Conservation (phyloP, 2,113 vertebrate genomes). For the Nettapus auritus region DNA sequence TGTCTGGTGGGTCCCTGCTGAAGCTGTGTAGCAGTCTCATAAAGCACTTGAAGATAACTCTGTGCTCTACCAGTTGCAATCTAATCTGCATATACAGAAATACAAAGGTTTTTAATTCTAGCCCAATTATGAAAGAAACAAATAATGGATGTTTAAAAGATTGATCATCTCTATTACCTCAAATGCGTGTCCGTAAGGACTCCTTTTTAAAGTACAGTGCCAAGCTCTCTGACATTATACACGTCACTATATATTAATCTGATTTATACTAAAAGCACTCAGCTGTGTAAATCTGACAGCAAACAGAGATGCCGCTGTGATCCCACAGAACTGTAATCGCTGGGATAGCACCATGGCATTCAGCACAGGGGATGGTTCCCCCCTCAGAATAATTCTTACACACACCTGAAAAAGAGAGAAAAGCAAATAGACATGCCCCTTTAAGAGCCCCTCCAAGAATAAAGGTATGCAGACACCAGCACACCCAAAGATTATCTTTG, state of each 20-base stretch:
- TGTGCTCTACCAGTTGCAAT: not conserved
- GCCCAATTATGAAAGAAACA: not conserved
- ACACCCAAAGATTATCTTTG: not conserved
- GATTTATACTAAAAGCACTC: not conserved
- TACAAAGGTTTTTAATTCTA: not conserved
- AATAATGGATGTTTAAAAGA: not conserved
- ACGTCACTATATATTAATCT: not conserved
- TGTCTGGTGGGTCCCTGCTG: not conserved
- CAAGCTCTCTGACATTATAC: not conserved
- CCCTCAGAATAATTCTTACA: not conserved
- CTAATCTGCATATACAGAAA: not conserved
- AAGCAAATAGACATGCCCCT: not conserved
- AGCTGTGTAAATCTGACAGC: not conserved
- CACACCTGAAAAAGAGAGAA: not conserved
- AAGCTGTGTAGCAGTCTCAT: not conserved
- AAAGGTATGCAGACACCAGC: not conserved
- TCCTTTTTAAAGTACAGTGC: not conserved
- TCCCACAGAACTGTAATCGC: not conserved
- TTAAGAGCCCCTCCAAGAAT: slow-evolving; percentile 4
- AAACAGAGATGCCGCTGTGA: not conserved
- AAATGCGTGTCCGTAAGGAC: not conserved
- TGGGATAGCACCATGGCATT: not conserved
- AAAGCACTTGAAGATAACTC: not conserved
- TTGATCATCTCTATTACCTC: not conserved
- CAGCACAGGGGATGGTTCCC: not conserved